Conservation (phyloP, 2,113 vertebrate genomes). For the Erinaceus europaeus region DNA sequence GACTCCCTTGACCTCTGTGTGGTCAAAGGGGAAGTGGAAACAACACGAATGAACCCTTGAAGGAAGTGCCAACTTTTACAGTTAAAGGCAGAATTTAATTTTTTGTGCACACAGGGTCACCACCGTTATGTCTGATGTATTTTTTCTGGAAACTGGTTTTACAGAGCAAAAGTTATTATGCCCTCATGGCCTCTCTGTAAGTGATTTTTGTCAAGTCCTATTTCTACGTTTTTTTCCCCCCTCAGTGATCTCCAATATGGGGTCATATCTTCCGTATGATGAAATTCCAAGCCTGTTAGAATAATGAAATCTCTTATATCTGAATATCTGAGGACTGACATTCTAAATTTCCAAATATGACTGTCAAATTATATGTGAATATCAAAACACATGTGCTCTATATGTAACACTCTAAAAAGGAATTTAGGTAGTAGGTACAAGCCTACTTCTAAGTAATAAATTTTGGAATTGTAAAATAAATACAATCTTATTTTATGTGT, state of each 20-base stretch:
- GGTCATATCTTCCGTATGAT: neutral
- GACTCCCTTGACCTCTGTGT: neutral
- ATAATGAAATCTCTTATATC: neutral
- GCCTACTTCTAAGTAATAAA: neutral
- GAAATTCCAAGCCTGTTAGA: neutral
- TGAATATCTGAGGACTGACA: neutral
- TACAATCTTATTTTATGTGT: no score
- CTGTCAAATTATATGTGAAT: neutral
- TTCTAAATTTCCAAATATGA: neutral
- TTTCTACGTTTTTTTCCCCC: neutral
- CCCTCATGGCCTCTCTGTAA: neutral
- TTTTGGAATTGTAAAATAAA: no score
- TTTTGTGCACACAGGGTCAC: neutral
- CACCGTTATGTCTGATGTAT: neutral
- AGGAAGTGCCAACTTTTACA: neutral
- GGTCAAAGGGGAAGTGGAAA: neutral
- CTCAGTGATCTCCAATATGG: neutral
- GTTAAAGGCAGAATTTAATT: neutral
- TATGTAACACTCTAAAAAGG: neutral
- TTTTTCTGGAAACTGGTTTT: neutral
- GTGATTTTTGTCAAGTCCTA: neutral
- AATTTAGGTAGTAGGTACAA: neutral
- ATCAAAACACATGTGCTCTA: neutral
- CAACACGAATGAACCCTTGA: neutral
- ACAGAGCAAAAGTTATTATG: neutral